Base-by-base conservation (phyloP, 2,113 vertebrate species). In the Mellivora capensis region DNA sequence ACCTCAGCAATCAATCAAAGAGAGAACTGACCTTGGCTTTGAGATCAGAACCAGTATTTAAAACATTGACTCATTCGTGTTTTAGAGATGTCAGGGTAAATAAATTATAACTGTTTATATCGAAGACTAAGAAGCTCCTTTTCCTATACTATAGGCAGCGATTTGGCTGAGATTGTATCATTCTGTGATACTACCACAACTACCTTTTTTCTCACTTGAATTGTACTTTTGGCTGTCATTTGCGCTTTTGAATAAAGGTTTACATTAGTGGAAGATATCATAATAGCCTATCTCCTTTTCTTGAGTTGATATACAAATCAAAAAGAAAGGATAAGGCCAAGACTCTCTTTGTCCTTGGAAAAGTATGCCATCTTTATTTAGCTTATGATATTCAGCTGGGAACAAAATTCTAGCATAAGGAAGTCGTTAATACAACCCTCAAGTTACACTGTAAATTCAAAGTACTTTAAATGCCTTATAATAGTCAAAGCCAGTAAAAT, bases 101-200 rank as follows among this genome's bases (percentile, higher is more conserved):
- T 99, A 99, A 99, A 99, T 99, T 97, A 99, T 99, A 98, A 99
- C 98, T 99, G 98, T 99, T 99, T 99, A 98, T 98, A 98, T 98
- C 98, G 96, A 98, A 97, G 93, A 97, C 98, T 98, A 98, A 98
- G 97, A 98, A 97, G 98, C 98, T 99, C 97, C 96, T 98, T 99
- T 98, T 99, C 98, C 98, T 98, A 98, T 98, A 98, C 95, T 96
- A 98, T 97, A 98, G 97, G 98, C 98, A 98, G 98, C 91, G 97
- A 98, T 98, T 98, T 98, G 98, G 98, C 98, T 98, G 96, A 97
- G 98, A 98, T 98, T 95, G 98, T 98, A 98, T 98, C 97, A 95
- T 98, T 98, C 97, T 96, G 97, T 98, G 98, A 98, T 98, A 97
- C 97, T 97, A 98, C 98, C 93, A 98, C 98, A 98, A 86, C 97